Base-by-base conservation (phyloP, 2,113 vertebrate genomes). In the Leptodactylus fuscus region DNA sequence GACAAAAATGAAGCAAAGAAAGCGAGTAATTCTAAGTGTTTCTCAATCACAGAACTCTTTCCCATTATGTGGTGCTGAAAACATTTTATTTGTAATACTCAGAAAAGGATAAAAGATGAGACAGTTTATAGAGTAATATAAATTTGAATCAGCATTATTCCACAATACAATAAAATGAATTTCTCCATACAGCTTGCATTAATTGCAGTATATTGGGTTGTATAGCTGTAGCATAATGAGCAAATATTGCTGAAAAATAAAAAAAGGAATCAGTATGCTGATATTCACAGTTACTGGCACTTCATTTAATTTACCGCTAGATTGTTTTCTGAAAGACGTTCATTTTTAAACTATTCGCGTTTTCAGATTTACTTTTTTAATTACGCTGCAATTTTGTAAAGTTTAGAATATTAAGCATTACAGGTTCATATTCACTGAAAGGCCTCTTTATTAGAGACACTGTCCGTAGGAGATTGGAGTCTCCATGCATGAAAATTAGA, bases 101-200 rank as follows among this genome's bases (percentile, higher is more conserved):
- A 48, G 58, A 81, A 55, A 48, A 44, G 58, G 60, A 62, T 46
- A 81, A 46, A 58, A 81, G 24, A 65, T 36, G 24, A 81, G 15
- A 41, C 60, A 81, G n/a, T 67, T 81, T 81, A 32, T 48, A 44
- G n/a, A 46, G 36, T 41, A 24, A 65, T 67, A 81, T 44, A 67
- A 67, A 20, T 29, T 29, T 46, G 58, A 62, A 62, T 81, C 79
- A 67, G 79, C 79, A 49, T 65, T 81, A 67, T 81, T 81, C 60
- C 46, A 46, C 13, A 65, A 27, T 24, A 65, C 24, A 81, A 44
- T 41, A 81, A 81, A 81, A 38, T 48, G 9, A 44, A 60, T 67
- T 48, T 81, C 36, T 29, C 58, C 41, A 65, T 81, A 60, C 62
- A 81, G 60, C 58, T 67, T 29, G 53, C 79, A 67, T 67, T 65